These are phyloP conservation scores for Diprion similis DNA, from an alignment of 1,140 invertebrate species.

Conservation along the genomic window DNA sequence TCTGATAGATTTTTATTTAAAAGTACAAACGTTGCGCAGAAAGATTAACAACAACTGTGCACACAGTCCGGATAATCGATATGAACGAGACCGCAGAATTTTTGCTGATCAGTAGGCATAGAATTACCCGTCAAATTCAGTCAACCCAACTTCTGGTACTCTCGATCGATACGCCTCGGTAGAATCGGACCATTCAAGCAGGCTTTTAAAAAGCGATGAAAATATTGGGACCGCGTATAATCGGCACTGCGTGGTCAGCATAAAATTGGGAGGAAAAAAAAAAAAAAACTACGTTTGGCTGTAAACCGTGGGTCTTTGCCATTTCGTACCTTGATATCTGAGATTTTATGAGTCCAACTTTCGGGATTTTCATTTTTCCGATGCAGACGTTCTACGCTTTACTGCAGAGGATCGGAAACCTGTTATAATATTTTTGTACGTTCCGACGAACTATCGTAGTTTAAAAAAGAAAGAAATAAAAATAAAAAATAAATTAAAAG, in stretches of 20 bases:
- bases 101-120: neutral
- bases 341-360: no score
- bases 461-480: slow-evolving; percentile 20
- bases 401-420: neutral
- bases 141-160: neutral
- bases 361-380: no score
- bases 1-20: neutral
- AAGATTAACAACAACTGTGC: neutral
- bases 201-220: neutral
- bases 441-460: slow-evolving; percentile 12
- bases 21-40: neutral
- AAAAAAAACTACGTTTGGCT: no score
- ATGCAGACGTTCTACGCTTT: neutral
- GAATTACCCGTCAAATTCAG: neutral
- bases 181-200: neutral
- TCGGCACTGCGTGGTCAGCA: no score
- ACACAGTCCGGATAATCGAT: neutral
- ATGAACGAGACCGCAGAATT: neutral
- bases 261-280: no score
- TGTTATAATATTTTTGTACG: neutral
- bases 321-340: no score
- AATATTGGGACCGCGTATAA: no score
- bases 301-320: no score
- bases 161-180: neutral
- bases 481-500: slow-evolving; percentile 13